These are phyloP conservation scores for Nasonia longicornis DNA, from an alignment of 1,140 invertebrate species.

Conservation along the genomic window DNA sequence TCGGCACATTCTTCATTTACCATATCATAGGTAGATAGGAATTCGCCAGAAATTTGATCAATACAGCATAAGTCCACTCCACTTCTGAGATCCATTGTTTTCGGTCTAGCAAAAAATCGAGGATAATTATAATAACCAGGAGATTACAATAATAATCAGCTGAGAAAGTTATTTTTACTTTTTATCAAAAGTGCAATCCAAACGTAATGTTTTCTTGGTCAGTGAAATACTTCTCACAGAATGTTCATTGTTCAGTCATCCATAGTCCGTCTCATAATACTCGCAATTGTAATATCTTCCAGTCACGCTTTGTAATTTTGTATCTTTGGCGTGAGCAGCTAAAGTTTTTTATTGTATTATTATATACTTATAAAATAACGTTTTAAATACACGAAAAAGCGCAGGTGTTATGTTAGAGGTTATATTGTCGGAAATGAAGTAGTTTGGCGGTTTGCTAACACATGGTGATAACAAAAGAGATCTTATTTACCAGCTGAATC, in stretches of 20 bases:
- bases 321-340: background rate
- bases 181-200: background rate
- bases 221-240: background rate
- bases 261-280: slow-evolving; percentile 11
- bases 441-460: too few relatives aligned
- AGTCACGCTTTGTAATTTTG: slow-evolving; percentile 38
- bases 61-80: slow-evolving; percentile 23
- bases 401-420: background rate
- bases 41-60: slow-evolving; percentile 35
- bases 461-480: too few relatives aligned
- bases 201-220: background rate
- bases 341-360: slow-evolving; percentile 6
- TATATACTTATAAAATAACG: slow-evolving; percentile 28
- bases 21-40: slow-evolving; percentile 21
- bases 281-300: slow-evolving; percentile 7
- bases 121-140: background rate
- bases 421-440: too few relatives aligned
- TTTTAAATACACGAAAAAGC: slow-evolving; percentile 21
- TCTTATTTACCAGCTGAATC: too few relatives aligned
- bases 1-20: slow-evolving; percentile 27
- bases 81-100: slow-evolving; percentile 22
- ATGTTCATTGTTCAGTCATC: slow-evolving; percentile 1
- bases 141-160: background rate
- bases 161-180: slow-evolving; percentile 29
- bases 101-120: background rate